A percentile compares a stretch with the other conserved stretches of the same genome.
These are phyloP conservation scores for Aurelia aurita complex sp. Pacific DNA, from an alignment of 30 jellyfish, hydroid and myxozoan genomes.

Conservation along the genomic window DNA sequence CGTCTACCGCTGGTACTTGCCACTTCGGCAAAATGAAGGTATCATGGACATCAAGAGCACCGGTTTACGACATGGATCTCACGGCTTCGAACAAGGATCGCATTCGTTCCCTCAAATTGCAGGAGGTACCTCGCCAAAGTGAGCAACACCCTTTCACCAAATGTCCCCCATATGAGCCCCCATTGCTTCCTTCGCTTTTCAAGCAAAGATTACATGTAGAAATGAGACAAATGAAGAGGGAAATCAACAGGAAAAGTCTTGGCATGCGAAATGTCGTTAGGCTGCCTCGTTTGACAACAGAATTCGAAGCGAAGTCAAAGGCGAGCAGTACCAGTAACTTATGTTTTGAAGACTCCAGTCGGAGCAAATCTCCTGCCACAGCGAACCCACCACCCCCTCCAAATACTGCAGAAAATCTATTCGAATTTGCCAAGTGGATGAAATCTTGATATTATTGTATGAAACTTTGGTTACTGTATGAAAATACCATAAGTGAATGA, in stretches of 20 bases:
- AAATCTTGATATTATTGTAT: background rate
- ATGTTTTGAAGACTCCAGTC: background rate
- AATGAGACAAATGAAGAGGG: background rate
- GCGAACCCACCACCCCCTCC: conserved; percentile 58
- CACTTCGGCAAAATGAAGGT: conserved; percentile 50
- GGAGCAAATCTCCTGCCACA: background rate
- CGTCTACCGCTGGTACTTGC: conserved; percentile 36
- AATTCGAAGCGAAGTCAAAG: background rate
- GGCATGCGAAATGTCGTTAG: background rate
- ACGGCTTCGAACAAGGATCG: conserved; percentile 27
- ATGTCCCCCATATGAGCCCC: background rate
- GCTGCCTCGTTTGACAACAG: conserved; percentile 32
- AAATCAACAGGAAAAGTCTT: background rate
- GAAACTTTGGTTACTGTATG: background rate
- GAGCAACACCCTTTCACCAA: background rate
- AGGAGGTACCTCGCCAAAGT: background rate
- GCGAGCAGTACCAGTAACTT: conserved; percentile 4
- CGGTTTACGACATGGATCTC: conserved; percentile 49
- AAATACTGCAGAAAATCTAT: conserved; percentile 22
- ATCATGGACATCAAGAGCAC: conserved; percentile 60
- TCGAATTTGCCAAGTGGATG: background rate
- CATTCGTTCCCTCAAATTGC: conserved; percentile 11
- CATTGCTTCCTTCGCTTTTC: conserved; percentile 28
- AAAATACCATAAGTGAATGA: background rate
- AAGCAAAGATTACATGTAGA: conserved; percentile 12